Evolutionary conservation across 2,888 invertebrate species (phyloP).

Genomic region (Caenorhabditis sp.): DNA sequence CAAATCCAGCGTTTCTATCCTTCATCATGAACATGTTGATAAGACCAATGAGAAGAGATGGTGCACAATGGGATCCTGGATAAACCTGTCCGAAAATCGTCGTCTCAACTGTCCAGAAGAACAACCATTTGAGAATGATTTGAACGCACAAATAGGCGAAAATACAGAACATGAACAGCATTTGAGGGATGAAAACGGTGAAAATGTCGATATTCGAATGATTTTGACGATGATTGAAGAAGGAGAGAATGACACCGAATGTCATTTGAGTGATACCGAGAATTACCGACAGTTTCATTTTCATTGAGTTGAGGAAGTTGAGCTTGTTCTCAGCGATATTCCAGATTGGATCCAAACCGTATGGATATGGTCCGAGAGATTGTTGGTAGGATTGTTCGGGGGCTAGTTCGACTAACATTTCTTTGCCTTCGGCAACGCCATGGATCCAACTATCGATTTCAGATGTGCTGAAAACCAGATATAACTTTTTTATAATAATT

Average conservation of each 20-base stretch:
- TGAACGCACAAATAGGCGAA: constrained; percentile 94
- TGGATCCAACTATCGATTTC: constrained; percentile 30
- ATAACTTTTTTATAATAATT: background rate
- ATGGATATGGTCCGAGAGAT: constrained; percentile 70
- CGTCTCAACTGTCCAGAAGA: constrained; percentile 38
- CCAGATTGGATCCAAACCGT: constrained; percentile 74
- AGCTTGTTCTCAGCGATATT: constrained; percentile 70
- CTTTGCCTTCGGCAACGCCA: background rate
- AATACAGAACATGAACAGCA: constrained; percentile 86
- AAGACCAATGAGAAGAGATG: constrained; percentile 63
- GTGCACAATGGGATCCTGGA: constrained; percentile 69
- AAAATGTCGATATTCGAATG: constrained; percentile 81
- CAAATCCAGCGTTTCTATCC: constrained; percentile 45
- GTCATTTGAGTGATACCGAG: constrained; percentile 67
- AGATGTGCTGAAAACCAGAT: constrained; percentile 12
- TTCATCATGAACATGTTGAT: constrained; percentile 68
- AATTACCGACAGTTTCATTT: constrained; percentile 70
- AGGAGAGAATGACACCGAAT: constrained; percentile 67
- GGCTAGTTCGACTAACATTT: constrained; percentile 37
- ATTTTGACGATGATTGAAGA: constrained; percentile 71
- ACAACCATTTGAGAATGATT: constrained; percentile 92
- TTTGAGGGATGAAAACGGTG: constrained; percentile 93
- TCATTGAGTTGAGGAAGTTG: constrained; percentile 70
- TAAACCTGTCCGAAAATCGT: constrained; percentile 61
- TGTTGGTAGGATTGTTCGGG: constrained; percentile 57